Evolutionary conservation across 2,113 vertebrate genomes (phyloP).

Genomic region (Vulpes lagopus): DNA sequence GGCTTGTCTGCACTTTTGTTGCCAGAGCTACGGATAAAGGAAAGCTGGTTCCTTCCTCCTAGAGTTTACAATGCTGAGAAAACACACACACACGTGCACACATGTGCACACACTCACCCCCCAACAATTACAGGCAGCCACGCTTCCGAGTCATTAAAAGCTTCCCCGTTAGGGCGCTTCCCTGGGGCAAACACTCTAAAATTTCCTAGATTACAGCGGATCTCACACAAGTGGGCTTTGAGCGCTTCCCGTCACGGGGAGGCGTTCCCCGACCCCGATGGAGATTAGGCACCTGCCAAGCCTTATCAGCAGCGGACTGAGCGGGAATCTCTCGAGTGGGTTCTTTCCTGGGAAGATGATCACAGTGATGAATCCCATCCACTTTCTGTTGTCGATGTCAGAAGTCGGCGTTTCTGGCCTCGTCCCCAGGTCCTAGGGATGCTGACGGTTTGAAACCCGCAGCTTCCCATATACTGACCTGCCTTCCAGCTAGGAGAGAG

Average conservation of each 20-base stretch:
- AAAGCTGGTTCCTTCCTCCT: conserved; percentile 8
- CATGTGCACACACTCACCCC: background rate
- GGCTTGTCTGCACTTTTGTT: background rate
- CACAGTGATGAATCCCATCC: conserved; percentile 60
- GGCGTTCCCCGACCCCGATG: background rate
- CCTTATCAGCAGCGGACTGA: background rate
- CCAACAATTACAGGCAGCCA: conserved; percentile 42
- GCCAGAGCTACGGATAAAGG: background rate
- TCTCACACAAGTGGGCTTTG: background rate
- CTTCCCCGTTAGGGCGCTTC: background rate
- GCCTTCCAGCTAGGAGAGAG: conserved; percentile 56
- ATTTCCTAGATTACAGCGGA: conserved; percentile 61
- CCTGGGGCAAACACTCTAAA: background rate
- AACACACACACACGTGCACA: background rate
- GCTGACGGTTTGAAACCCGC: conserved; percentile 23
- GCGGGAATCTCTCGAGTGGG: background rate
- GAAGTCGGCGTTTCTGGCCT: conserved; percentile 55
- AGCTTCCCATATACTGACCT: background rate
- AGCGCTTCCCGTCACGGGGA: background rate
- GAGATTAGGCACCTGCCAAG: conserved; percentile 4
- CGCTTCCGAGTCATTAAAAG: conserved; percentile 1
- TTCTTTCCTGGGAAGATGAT: conserved; percentile 68
- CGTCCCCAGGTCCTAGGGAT: conserved; percentile 49
- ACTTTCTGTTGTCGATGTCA: conserved; percentile 16
- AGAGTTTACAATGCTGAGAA: background rate